These are phyloP conservation scores for Harpalus rufipes DNA, from an alignment of 2,888 invertebrate genomes.

Conservation along the genomic window DNA sequence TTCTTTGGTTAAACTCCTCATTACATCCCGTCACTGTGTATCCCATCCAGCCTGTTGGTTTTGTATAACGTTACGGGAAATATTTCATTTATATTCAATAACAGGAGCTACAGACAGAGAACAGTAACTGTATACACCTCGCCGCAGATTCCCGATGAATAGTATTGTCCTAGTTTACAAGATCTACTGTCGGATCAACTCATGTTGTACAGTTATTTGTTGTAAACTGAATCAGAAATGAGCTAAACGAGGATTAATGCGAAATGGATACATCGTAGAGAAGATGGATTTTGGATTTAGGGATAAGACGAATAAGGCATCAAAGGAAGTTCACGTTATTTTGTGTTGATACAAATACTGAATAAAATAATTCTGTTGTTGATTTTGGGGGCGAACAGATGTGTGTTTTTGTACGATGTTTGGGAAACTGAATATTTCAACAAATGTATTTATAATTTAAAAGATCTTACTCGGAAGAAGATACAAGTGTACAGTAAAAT, in stretches of 20 bases:
- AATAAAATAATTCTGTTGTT: too few species aligned
- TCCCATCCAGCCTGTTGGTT: slow-evolving; percentile 1
- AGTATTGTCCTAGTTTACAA: slow-evolving; percentile 26
- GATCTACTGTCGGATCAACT: slow-evolving; percentile 8
- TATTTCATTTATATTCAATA: slow-evolving; percentile 55
- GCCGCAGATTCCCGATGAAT: slow-evolving; percentile 20
- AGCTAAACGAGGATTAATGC: slow-evolving; percentile 12
- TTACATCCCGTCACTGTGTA: neutral
- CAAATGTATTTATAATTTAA: too few species aligned
- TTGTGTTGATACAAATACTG: too few species aligned
- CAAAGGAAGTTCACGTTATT: too few species aligned
- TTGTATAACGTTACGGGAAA: neutral
- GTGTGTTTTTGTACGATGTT: too few species aligned
- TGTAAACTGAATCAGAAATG: slow-evolving; percentile 31
- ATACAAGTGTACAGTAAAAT: too few species aligned
- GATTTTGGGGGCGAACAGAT: too few species aligned
- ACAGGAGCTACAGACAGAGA: neutral
- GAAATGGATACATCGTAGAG: neutral
- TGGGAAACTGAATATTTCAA: too few species aligned
- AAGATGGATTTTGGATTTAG: neutral
- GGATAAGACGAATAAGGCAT: too few species aligned
- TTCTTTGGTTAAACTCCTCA: neutral
- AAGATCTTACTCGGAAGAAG: too few species aligned
- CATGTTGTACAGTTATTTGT: slow-evolving; percentile 13
- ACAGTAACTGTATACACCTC: neutral